A percentile compares a stretch with the other conserved stretches of the same genome.
Conservation (phyloP, 2,797 vertebrate genomes). For the Vespertilio murinus region DNA sequence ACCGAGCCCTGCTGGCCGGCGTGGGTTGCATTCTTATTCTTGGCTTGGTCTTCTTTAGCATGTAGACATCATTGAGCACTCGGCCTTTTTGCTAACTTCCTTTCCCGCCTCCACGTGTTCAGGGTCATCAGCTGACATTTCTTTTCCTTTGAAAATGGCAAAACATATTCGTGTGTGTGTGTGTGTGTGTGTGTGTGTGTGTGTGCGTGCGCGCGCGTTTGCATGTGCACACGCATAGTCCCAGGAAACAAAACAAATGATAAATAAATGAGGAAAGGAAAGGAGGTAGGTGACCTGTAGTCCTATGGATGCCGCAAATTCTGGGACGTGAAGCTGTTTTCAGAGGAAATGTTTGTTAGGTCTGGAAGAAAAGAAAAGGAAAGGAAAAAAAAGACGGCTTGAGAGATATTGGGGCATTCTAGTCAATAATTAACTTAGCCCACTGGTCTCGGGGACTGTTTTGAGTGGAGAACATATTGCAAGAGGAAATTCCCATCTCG, state of each 20-base stretch:
- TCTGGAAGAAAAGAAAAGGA: background rate
- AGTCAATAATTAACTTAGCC: slow-evolving; percentile 13
- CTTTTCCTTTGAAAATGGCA: slow-evolving; percentile 71
- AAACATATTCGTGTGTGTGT: background rate
- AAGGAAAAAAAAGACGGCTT: background rate
- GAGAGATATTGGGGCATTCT: background rate
- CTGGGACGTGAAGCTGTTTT: background rate
- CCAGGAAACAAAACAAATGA: slow-evolving; percentile 20
- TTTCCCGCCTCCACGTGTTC: slow-evolving; percentile 71
- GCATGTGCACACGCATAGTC: background rate
- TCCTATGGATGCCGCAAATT: background rate
- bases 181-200: background rate
- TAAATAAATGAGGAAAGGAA: slow-evolving; percentile 55
- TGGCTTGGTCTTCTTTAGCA: slow-evolving; percentile 70
- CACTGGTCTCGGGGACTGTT: slow-evolving; percentile 56
- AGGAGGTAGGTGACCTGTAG: background rate
- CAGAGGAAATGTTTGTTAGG: background rate
- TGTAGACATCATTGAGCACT: slow-evolving; percentile 65
- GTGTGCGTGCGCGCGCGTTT: background rate
- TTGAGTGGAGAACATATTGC: slow-evolving; percentile 64
- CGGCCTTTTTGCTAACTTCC: slow-evolving; percentile 61
- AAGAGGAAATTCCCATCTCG: slow-evolving; percentile 62
- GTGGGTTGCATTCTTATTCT: slow-evolving; percentile 74
- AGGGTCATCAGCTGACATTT: slow-evolving; percentile 77
- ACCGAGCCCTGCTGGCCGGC: background rate